Evolutionary conservation across 1,140 invertebrate species (phyloP).

Genomic region (Scaptomyza graminum): DNA sequence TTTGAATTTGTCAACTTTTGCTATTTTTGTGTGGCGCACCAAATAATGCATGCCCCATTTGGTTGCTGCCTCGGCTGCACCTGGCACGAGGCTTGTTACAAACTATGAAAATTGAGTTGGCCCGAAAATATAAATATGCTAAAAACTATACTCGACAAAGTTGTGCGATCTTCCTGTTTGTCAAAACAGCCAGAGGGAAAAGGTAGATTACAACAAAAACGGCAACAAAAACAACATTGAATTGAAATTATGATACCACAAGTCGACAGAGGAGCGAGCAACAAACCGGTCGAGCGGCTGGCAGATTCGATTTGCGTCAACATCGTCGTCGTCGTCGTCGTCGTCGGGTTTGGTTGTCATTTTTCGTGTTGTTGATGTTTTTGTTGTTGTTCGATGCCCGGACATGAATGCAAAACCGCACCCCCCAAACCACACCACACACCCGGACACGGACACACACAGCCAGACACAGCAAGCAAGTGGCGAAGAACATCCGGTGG

Average conservation of each 20-base stretch:
- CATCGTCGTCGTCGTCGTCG: conserved; percentile 12
- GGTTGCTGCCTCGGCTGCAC: conserved; percentile 76
- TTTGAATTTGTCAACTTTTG: background rate
- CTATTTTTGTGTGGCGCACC: conserved; percentile 42
- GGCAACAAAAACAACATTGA: conserved; percentile 8
- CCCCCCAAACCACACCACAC: conserved; percentile 32
- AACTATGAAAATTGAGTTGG: conserved; percentile 30
- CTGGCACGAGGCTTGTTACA: conserved; percentile 74
- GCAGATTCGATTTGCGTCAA: conserved; percentile 78
- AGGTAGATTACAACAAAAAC: conserved; percentile 32
- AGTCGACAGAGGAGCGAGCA: conserved; percentile 33
- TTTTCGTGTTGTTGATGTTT: conserved; percentile 19
- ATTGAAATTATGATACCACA: conserved; percentile 71
- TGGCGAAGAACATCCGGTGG: background rate
- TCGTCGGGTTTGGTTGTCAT: conserved; percentile 13
- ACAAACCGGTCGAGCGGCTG: conserved; percentile 59
- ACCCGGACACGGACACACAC: background rate
- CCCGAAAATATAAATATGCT: conserved; percentile 26
- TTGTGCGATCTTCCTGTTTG: conserved; percentile 22
- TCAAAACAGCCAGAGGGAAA: conserved; percentile 17
- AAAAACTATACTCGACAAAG: conserved; percentile 3
- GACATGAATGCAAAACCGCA: conserved; percentile 51
- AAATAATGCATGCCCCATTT: conserved; percentile 80
- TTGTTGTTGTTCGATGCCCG: conserved; percentile 43
- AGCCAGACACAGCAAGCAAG: background rate